Base-by-base conservation (phyloP, 2,797 vertebrate species). In the Poeciliopsis infans region DNA sequence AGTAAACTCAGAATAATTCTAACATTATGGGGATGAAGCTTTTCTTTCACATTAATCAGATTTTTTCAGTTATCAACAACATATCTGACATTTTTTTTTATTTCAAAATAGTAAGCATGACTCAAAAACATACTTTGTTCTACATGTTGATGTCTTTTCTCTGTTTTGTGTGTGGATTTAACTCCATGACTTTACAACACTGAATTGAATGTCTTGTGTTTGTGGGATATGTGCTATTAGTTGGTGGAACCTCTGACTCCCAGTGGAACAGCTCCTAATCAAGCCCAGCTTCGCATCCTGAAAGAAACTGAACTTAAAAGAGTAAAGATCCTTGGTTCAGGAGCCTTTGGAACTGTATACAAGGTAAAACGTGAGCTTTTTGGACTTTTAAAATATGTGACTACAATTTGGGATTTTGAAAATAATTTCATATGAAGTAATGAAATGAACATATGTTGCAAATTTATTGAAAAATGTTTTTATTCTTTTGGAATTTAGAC, bases 261-360 rank as follows among this genome's bases (percentile, higher is more conserved):
- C 39, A 99, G 98, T 7, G 98, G 98, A 74, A 97, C 97, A 0
- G 98, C 98, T 2, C 98, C 98, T 45, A 99, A 99, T 92, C 98
- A 99, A 88, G 98, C 98, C 49, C 98, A 99, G 79, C 97, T 99
- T 49, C 97, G 98, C 47, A 99, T 99, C 87, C 93, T 99, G 85
- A 99, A 99, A 91, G 98, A 99, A 94, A 99, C 98, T 0, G 98
- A 99, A 84, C 95, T 99, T 43, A 99, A 99, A 91, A 92, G 96
- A 77, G 96, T 99, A 45, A 99, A 99, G 91, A 97, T 99, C 47
- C 97, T 99, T 12, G 98, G 98, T 25, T 98, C 98, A 0, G 98
- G 98, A 18, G 98, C 98, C 61, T 99, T 99, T 80, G 98, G 98
- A 74, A 99, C 97, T 0, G 98, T 99, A 28, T 99, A 99, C 91